These are phyloP conservation scores for Naja naja DNA, from an alignment of 2,113 vertebrate species.

Conservation along the genomic window DNA sequence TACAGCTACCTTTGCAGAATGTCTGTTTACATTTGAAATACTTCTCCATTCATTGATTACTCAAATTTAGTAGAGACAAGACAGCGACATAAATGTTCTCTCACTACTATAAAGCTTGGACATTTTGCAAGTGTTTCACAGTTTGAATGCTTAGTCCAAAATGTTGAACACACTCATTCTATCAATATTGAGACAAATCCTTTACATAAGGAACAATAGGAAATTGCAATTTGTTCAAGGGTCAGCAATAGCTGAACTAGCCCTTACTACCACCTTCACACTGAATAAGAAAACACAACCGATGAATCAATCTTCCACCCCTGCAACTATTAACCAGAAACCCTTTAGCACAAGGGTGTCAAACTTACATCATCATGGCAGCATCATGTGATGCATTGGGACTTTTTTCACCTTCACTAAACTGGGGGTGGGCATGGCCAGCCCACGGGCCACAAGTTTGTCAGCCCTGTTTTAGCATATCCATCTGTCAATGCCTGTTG, in stretches of 20 bases:
- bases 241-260: neutral
- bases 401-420: too few relatives aligned
- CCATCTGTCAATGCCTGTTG: neutral
- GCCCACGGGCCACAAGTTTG: too few relatives aligned
- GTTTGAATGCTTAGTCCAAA: neutral
- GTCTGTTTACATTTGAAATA: neutral
- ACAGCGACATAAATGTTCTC: neutral
- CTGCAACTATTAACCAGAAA: neutral
- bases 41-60: neutral
- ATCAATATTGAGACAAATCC: neutral
- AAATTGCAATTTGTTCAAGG: neutral
- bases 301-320: neutral
- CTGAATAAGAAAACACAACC: neutral
- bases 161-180: neutral
- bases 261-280: neutral
- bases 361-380: too few relatives aligned
- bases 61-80: neutral
- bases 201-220: neutral
- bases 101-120: neutral
- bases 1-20: neutral
- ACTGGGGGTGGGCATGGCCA: too few relatives aligned
- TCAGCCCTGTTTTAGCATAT: neutral
- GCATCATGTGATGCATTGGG: too few relatives aligned
- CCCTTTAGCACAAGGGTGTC: too few relatives aligned
- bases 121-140: neutral